Evolutionary conservation across 2,113 vertebrate species (phyloP).

Genomic region (Syngnathus scovelli): DNA sequence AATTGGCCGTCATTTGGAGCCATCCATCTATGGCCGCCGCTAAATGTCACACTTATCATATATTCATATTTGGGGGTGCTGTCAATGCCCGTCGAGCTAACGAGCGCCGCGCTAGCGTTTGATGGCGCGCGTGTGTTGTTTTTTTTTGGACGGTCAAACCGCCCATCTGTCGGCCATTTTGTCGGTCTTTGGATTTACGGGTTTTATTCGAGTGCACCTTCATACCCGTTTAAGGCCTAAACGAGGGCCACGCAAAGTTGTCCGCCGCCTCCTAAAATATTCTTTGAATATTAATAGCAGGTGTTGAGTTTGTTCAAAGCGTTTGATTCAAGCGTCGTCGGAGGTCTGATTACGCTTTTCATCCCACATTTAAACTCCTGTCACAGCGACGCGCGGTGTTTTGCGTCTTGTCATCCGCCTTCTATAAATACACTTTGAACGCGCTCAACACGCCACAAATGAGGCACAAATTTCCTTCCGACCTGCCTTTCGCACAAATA

Average conservation of each 20-base stretch:
- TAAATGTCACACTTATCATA: constrained; percentile 60
- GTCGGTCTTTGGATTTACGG: background rate
- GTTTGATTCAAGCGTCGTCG: background rate
- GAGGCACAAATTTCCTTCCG: background rate
- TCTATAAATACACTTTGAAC: constrained; percentile 4
- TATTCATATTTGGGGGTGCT: constrained; percentile 45
- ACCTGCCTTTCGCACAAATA: no score
- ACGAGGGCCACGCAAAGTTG: background rate
- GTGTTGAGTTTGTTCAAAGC: constrained; percentile 1
- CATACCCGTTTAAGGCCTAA: background rate
- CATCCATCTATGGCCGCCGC: constrained; percentile 41
- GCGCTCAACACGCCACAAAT: background rate
- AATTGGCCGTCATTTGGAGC: constrained; percentile 50
- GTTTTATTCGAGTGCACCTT: background rate
- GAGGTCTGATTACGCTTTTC: constrained; percentile 1
- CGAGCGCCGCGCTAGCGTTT: background rate
- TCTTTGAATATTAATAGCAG: constrained; percentile 8
- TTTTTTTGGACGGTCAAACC: background rate
- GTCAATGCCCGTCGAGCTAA: constrained; percentile 26
- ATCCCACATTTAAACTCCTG: background rate
- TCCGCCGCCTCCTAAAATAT: background rate
- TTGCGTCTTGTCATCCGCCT: constrained; percentile 1
- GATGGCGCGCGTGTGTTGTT: background rate
- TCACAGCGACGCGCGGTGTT: background rate
- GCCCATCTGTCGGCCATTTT: background rate